A percentile compares a stretch with the other conserved stretches of the same genome.
phyloP scores from a whole-genome alignment of 2,797 vertebrate genomes.

The Hemitrygon akajei region DNA sequence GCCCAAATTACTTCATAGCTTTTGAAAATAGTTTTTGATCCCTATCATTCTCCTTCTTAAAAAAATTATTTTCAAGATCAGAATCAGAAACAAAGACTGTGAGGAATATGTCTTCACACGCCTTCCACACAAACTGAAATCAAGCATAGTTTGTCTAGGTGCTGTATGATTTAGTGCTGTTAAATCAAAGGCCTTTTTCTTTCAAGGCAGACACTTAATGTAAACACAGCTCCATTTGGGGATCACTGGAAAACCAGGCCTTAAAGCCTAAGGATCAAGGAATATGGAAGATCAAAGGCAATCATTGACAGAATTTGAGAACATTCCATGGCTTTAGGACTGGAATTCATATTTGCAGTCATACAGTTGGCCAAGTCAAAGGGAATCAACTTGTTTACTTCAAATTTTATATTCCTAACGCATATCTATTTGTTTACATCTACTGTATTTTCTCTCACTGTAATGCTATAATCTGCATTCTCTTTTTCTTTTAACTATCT shows the following conservation, averaged over 20 bases:
- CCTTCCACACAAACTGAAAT: background rate
- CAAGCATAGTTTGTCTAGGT: background rate
- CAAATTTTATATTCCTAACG: background rate
- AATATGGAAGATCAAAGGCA: background rate
- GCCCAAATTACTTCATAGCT: background rate
- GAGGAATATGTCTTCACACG: background rate
- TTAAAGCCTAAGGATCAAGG: background rate
- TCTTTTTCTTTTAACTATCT: too few species aligned
- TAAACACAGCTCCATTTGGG: background rate
- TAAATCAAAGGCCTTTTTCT: slow-evolving; percentile 1
- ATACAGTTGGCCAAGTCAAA: background rate
- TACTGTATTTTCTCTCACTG: too few species aligned
- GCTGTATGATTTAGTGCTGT: background rate
- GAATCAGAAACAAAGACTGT: background rate
- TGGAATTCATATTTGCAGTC: background rate
- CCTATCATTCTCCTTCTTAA: background rate
- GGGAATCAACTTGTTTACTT: background rate
- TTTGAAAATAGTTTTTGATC: background rate
- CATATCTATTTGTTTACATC: background rate
- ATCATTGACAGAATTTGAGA: slow-evolving; percentile 15
- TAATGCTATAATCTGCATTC: too few species aligned
- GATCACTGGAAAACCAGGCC: background rate
- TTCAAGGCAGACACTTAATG: background rate
- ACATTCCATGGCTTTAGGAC: background rate
- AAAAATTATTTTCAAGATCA: background rate